Base-by-base conservation (phyloP, 2,113 vertebrate genomes). In the Orthochromis malagaraziensis region DNA sequence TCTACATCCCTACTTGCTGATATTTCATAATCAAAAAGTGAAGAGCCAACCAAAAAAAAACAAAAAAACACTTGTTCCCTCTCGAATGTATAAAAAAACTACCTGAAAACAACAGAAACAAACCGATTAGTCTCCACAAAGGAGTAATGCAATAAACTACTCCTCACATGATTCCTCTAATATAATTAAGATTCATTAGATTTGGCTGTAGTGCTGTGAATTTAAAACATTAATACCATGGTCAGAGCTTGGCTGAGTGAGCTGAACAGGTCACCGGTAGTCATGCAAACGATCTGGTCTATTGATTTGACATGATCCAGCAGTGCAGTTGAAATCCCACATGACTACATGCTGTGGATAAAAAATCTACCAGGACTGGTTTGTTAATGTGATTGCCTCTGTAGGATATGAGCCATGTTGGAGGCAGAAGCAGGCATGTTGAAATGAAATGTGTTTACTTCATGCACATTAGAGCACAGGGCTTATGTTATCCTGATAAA, bases 251-350 rank as follows among this genome's bases (percentile, higher is more conserved):
- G n/a, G n/a, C 38, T 79, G 47, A 88, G 42, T 35, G 55, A 82
- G 85, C 21, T 51, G 19, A 31, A 26, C 77, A 93, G 93, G 94
- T 94, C 91, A 91, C 4, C 53, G 26, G 38, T 38, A 35, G 26
- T 38, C 83, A 87, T 75, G 79, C 70, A 84, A 91, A 86, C 83
- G 60, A 63, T 85, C 86, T 60, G 54, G 29, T 77, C 3, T 77
- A 95, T 94, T 86, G 93, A 95, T 93, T 73, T 51, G 42, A 85
- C 79, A 87, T 84, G 79, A 94, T 88, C 84, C 24, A 19, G 38
- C 85, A 80, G 73, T 89, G 47, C 83, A 79, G 87, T 65, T 47
- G 86, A 58, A 89, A 93, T 91, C 89, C 84, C 53, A 54, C 53
- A 63, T 60, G 45, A 88, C 77, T 70, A 49, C 83, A 87, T 84